phyloP scores from a whole-genome alignment of 37 sponge, comb jelly and placozoan genomes.

The Crambe crambe region DNA sequence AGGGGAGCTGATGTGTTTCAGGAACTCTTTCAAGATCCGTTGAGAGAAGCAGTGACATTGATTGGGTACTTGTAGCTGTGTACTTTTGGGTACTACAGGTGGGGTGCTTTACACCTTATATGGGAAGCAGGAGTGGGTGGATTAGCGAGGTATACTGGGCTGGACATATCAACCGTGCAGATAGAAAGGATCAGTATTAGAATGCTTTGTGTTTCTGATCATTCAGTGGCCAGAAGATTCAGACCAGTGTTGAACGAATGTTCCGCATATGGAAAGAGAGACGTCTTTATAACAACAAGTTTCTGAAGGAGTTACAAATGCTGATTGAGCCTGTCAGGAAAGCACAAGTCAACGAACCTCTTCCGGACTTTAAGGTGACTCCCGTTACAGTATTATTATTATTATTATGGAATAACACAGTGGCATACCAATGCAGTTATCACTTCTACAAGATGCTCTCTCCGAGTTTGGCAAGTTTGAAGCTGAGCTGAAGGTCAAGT shows the following conservation, averaged over 20 bases:
- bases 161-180: not conserved
- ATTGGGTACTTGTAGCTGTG: slow-evolving; percentile 43
- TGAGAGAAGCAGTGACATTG: slow-evolving; percentile 50
- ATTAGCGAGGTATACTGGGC: too few species aligned
- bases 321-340: slow-evolving; percentile 31
- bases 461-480: slow-evolving; percentile 75
- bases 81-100: too few species aligned
- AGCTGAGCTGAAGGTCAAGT: slow-evolving; percentile 76
- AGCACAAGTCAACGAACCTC: not conserved
- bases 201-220: not conserved
- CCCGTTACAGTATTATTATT: not conserved
- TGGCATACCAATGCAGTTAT: slow-evolving; percentile 20
- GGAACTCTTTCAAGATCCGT: slow-evolving; percentile 58
- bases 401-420: not conserved
- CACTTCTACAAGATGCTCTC: slow-evolving; percentile 63
- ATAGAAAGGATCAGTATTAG: not conserved
- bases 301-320: slow-evolving; percentile 54
- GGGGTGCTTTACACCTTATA: too few species aligned
- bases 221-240: slow-evolving; percentile 81
- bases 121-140: too few species aligned
- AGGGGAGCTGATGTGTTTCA: slow-evolving; percentile 58
- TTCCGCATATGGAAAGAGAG: slow-evolving; percentile 88
- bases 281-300: slow-evolving; percentile 61
- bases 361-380: slow-evolving; percentile 54
- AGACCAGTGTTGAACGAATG: slow-evolving; percentile 75